Evolutionary conservation across 2,888 invertebrate species (phyloP).

Genomic region (Caenorhabditis sp.): DNA sequence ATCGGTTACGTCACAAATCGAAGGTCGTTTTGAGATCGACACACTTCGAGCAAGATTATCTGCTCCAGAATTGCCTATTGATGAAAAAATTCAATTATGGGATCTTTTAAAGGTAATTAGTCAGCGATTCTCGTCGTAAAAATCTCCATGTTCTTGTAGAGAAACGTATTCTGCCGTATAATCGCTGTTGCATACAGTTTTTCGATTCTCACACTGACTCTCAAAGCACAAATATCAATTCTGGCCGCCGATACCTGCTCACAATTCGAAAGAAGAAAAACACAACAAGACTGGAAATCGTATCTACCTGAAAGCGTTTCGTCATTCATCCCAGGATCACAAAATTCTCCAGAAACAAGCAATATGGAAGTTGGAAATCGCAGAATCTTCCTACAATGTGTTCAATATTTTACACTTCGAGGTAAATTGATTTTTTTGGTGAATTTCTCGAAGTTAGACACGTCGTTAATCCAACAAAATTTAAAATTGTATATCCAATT

Average conservation of each 20-base stretch:
- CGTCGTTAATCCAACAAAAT: not conserved
- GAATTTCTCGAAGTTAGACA: not conserved
- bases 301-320: conserved; percentile 24
- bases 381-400: conserved; percentile 57
- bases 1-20: conserved; percentile 39
- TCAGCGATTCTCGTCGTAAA: no score
- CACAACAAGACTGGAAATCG: conserved; percentile 11
- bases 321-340: conserved; percentile 6
- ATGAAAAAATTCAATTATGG: conserved; percentile 52
- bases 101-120: conserved; percentile 51
- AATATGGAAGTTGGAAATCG: conserved; percentile 39
- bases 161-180: conserved; percentile 41
- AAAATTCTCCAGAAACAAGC: not conserved
- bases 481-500: not conserved
- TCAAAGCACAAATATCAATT: conserved; percentile 62
- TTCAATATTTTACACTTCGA: conserved; percentile 55
- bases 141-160: conserved; percentile 16
- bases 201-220: conserved; percentile 52
- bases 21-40: conserved; percentile 31
- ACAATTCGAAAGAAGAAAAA: conserved; percentile 39
- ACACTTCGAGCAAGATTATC: conserved; percentile 49
- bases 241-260: conserved; percentile 56
- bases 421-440: conserved; percentile 39
- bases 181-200: conserved; percentile 50
- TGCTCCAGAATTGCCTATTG: conserved; percentile 24